phyloP scores from a whole-genome alignment of 2,797 vertebrate species.

The Anas capensis region DNA sequence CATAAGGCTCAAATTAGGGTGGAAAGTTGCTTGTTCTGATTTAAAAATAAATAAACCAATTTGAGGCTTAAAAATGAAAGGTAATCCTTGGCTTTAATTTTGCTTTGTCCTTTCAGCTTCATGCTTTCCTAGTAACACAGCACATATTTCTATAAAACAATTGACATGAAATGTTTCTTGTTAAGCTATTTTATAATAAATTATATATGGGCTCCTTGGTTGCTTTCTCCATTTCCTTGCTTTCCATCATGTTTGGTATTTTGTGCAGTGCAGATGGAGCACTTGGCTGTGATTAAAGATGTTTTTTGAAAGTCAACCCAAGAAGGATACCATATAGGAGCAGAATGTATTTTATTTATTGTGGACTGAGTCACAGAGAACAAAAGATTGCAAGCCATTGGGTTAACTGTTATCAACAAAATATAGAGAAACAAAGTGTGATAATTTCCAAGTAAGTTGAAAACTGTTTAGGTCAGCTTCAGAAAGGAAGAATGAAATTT shows the following conservation, averaged over 20 bases:
- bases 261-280: neutral
- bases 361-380: neutral
- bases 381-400: neutral
- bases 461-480: neutral
- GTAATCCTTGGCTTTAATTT: neutral
- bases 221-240: neutral
- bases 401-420: neutral
- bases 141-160: neutral
- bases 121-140: neutral
- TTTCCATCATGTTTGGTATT: neutral
- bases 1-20: neutral
- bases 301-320: neutral
- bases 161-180: neutral
- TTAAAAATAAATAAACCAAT: neutral
- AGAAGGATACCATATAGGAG: rapidly evolving
- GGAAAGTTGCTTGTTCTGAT: neutral
- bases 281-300: neutral
- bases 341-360: neutral
- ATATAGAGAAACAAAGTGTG: neutral
- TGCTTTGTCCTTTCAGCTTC: neutral
- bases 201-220: neutral
- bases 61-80: neutral
- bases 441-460: neutral
- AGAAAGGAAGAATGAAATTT: neutral
- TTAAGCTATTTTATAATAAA: neutral